phyloP scores from a whole-genome alignment of 2,888 invertebrate genomes.

The Heliothis peltigera region DNA sequence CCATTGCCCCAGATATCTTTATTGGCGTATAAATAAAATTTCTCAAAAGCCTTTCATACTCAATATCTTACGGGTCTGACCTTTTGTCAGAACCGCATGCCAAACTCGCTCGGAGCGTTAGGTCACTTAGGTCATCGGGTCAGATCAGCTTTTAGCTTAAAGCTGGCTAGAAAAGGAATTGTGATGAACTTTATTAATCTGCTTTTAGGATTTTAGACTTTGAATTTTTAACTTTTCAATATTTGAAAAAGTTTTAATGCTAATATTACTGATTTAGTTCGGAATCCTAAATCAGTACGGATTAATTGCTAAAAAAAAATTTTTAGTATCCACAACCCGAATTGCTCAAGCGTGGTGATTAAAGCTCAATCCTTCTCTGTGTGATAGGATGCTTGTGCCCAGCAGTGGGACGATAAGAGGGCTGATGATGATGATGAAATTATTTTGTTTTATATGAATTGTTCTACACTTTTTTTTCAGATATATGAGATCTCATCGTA shows the following conservation, averaged over 20 bases:
- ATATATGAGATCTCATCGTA: too few relatives aligned
- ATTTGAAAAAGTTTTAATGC: neutral
- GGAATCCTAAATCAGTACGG: too few relatives aligned
- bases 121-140: conserved; percentile 52
- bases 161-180: conserved; percentile 26
- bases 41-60: neutral
- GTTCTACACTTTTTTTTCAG: too few relatives aligned
- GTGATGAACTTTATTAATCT: conserved; percentile 41
- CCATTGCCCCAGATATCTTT: neutral
- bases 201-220: conserved; percentile 30
- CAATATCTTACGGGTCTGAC: conserved; percentile 24
- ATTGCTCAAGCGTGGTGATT: too few relatives aligned
- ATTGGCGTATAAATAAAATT: conserved; percentile 1
- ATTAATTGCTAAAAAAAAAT: too few relatives aligned
- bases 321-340: too few relatives aligned
- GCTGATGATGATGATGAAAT: too few relatives aligned
- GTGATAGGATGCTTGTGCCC: too few relatives aligned
- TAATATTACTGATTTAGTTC: too few relatives aligned
- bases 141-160: conserved; percentile 38
- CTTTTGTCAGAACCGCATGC: conserved; percentile 26
- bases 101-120: conserved; percentile 30
- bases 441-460: too few relatives aligned
- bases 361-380: too few relatives aligned
- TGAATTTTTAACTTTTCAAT: conserved; percentile 10
- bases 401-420: too few relatives aligned